Evolutionary conservation across 1,140 invertebrate species (phyloP), one percentile per base, ranked within the genome.

Genomic region (Penaeus chinensis): DNA sequence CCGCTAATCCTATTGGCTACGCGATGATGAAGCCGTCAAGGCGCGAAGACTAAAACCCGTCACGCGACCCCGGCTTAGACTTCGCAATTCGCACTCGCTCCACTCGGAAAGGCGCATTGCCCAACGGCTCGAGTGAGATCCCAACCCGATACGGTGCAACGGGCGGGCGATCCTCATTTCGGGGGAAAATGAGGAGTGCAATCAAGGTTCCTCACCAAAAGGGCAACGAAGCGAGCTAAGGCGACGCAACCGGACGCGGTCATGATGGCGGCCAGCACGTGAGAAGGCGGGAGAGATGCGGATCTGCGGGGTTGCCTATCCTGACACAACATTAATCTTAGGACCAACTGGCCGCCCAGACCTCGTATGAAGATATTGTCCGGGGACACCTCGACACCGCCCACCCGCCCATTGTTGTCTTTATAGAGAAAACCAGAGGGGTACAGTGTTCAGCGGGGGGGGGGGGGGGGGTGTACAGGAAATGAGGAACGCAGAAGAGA

Each of bases 1-100:
- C 77, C 84, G 22, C 22, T 85, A 87, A 87, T 87, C 85, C 85
- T 63, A 87, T 87, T 87, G 85, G 85, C 78, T 74, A 87, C 85
- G 85, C 85, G 63, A 87, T 87, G 85, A 87, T 87, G 85, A 87
- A 87, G 85, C 85, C 85, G 85, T 87, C 85, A 87, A 81, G 85
- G 79, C 78, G 54, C 60, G 42, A 11, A 27, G 27, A 54, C 76
- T 60, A 19, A 80, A 20, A 54, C 69, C 24, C 16, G 47, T 32
- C 61, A 65, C 60, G 32, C 63, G 47, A 32, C 80, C n/a, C 27
- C 32, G 80, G 37, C 80, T 32, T 65, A 24, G 54, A n/a, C 80
- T 82, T 69, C 80, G 27, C 47, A 47, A 47, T 47, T 47, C 47
- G 47, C 47, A 47, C 47, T 47, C 47, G 47, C 47, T 47, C 47